phyloP scores from a whole-genome alignment of 1,140 invertebrate species.

The Tetramorium alpestre region DNA sequence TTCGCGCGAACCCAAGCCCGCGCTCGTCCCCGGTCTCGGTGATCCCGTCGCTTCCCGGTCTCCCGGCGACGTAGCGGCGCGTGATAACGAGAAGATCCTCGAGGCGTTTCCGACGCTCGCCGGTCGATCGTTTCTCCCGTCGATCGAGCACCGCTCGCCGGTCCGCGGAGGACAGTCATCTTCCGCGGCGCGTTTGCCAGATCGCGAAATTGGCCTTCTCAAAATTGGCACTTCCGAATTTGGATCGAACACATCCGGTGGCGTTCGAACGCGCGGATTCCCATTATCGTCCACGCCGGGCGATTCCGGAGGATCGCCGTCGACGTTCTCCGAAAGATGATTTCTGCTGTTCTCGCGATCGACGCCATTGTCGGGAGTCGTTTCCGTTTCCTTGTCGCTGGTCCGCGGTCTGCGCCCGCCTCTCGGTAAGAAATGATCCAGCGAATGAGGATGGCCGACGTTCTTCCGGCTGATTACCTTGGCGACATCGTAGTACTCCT shows the following conservation, averaged over 20 bases:
- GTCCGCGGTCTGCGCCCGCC: constrained; percentile 60
- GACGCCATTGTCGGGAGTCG: background rate
- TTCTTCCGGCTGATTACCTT: constrained; percentile 59
- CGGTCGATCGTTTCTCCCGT: background rate
- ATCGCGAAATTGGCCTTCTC: background rate
- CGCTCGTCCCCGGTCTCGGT: background rate
- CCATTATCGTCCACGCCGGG: constrained; percentile 14
- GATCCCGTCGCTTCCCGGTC: constrained; percentile 1
- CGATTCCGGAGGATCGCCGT: background rate
- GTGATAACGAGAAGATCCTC: background rate
- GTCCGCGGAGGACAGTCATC: background rate
- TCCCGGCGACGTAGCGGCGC: background rate
- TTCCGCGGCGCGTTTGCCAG: background rate
- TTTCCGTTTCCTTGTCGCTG: constrained; percentile 60
- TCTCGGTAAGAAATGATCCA: constrained; percentile 78
- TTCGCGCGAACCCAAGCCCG: constrained; percentile 1
- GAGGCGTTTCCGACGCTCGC: constrained; percentile 1
- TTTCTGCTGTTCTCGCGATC: background rate
- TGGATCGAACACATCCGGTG: background rate
- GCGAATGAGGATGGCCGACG: constrained; percentile 68
- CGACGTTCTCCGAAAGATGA: background rate
- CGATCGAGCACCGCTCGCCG: background rate
- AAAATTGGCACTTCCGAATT: background rate
- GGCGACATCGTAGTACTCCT: constrained; percentile 64
- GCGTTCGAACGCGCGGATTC: background rate